Evolutionary conservation across 2,797 vertebrate species (phyloP).

Genomic region (Centropyge bicolor): DNA sequence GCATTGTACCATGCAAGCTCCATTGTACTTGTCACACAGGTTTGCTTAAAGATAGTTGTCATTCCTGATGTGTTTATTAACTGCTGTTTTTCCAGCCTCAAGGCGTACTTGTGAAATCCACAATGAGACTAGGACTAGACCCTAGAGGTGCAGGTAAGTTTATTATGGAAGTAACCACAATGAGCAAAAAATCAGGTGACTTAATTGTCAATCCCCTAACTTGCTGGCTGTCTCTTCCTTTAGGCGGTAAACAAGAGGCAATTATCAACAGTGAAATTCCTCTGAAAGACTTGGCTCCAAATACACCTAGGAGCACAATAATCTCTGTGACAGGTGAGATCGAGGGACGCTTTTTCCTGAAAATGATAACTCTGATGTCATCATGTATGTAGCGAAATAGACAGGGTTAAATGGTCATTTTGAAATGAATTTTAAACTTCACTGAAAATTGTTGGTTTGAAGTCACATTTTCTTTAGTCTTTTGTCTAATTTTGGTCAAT

Average conservation of each 20-base stretch:
- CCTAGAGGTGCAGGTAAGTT: conserved; percentile 68
- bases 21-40: background rate
- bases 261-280: conserved; percentile 69
- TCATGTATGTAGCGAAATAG: background rate
- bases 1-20: background rate
- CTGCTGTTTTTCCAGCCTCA: conserved; percentile 78
- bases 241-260: conserved; percentile 84
- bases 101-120: conserved; percentile 78
- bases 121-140: conserved; percentile 74
- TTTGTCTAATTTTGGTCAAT: too few relatives aligned
- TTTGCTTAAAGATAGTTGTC: accelerated
- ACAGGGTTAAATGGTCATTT: too few relatives aligned
- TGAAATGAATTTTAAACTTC: too few relatives aligned
- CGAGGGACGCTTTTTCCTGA: background rate
- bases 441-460: too few relatives aligned
- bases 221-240: background rate
- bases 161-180: background rate
- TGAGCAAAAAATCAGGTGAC: too few relatives aligned
- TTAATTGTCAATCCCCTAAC: background rate
- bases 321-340: conserved; percentile 87
- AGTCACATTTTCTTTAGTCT: too few relatives aligned
- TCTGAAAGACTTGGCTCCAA: conserved; percentile 80
- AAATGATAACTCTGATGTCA: background rate
- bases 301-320: conserved; percentile 81
- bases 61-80: background rate